A percentile compares a stretch with the other conserved stretches of the same genome.
Conservation (phyloP, 2,888 invertebrate species). For the Ephialtes manifestator region DNA sequence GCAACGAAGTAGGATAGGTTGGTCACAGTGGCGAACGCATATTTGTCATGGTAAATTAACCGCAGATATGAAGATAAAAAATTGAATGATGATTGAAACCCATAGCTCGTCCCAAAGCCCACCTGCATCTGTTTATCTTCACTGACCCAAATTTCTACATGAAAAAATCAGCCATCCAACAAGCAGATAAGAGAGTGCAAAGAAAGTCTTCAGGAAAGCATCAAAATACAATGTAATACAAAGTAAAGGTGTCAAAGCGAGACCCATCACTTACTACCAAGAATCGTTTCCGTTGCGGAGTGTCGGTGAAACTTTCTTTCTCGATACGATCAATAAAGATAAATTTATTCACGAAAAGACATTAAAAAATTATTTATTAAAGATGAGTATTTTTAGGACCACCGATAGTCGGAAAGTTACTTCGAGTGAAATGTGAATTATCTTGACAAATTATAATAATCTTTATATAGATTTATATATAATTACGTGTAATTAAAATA, state of each 20-base stretch:
- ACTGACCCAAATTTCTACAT: conserved; percentile 34
- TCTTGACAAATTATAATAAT: neutral
- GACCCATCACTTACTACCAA: neutral
- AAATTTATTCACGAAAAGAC: too few relatives aligned
- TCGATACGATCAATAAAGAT: neutral
- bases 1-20: neutral
- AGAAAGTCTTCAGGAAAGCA: neutral
- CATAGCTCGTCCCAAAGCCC: neutral
- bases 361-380: neutral
- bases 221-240: conserved; percentile 4
- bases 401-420: neutral
- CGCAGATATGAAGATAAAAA: conserved; percentile 50
- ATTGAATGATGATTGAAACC: conserved; percentile 54
- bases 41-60: conserved; percentile 56
- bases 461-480: too few relatives aligned
- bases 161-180: neutral
- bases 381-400: neutral
- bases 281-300: neutral
- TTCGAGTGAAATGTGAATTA: neutral
- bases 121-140: conserved; percentile 15
- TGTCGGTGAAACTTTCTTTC: neutral
- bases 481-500: too few relatives aligned
- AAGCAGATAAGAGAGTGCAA: neutral
- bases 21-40: conserved; percentile 15
- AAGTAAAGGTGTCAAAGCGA: neutral